phyloP scores from a whole-genome alignment of 2,113 vertebrate genomes.

The Ptilonorhynchus violaceus region DNA sequence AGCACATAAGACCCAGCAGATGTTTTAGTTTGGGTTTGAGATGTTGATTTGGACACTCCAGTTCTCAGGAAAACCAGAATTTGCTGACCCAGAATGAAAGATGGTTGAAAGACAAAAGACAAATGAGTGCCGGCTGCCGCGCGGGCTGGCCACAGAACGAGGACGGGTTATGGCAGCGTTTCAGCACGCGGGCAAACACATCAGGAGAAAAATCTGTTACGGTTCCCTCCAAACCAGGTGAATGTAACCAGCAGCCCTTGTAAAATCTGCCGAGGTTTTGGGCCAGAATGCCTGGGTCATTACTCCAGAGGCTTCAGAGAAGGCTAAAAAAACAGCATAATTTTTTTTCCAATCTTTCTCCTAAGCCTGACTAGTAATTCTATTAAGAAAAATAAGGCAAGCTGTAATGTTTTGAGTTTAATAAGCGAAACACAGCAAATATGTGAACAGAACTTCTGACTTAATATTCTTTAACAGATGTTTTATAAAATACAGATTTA shows the following conservation, averaged over 20 bases:
- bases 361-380: constrained; percentile 14
- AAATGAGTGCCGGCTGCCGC: neutral
- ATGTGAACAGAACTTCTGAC: constrained; percentile 58
- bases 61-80: constrained; percentile 6
- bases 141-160: neutral
- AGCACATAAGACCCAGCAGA: neutral
- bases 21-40: constrained; percentile 36
- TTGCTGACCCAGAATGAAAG: constrained; percentile 32
- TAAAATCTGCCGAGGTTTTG: neutral
- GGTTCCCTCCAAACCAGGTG: constrained; percentile 39
- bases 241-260: constrained; percentile 30
- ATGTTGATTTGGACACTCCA: constrained; percentile 23
- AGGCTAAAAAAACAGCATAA: neutral
- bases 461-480: constrained; percentile 61
- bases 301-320: neutral
- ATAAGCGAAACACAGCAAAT: constrained; percentile 46
- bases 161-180: constrained; percentile 20
- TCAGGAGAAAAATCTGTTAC: neutral
- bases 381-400: constrained; percentile 47
- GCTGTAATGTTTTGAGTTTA: constrained; percentile 38
- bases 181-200: constrained; percentile 14
- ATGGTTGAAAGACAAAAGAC: constrained; percentile 39
- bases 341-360: neutral
- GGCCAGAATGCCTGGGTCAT: neutral
- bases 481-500: constrained; percentile 62